Evolutionary conservation across 2,797 vertebrate genomes (phyloP).

Genomic region (Todus mexicanus): DNA sequence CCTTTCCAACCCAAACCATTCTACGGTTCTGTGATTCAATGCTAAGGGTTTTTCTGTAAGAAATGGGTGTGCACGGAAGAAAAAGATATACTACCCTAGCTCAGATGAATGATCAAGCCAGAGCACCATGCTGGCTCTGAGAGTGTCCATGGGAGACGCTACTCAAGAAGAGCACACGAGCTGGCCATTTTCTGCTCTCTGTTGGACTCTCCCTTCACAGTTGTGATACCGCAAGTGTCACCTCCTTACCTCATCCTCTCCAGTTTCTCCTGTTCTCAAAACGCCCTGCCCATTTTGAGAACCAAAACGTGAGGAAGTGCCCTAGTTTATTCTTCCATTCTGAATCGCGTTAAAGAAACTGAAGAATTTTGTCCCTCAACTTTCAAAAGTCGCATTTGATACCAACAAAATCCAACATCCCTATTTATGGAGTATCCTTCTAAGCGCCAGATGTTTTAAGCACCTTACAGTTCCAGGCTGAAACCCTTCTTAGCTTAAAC

Average conservation of each 20-base stretch:
- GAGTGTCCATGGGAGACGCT: not conserved
- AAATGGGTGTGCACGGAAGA: not conserved
- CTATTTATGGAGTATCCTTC: conserved; percentile 63
- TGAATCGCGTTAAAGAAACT: not conserved
- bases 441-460: conserved; percentile 67
- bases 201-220: not conserved
- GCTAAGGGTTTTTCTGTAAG: not conserved
- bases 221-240: not conserved
- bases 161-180: not conserved
- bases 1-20: too few relatives aligned
- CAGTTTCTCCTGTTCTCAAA: not conserved
- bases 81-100: not conserved
- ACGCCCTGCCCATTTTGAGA: not conserved
- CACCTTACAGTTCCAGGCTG: conserved; percentile 63
- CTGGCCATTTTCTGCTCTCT: not conserved
- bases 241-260: not conserved
- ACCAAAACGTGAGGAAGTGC: not conserved
- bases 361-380: conserved; percentile 22
- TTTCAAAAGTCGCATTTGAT: conserved; percentile 55
- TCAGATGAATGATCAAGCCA: not conserved
- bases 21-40: too few relatives aligned
- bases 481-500: conserved; percentile 70
- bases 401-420: conserved; percentile 39
- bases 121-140: not conserved
- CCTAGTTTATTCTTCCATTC: not conserved